Conservation (phyloP, 1,140 invertebrate species). For the Atta cephalotes region DNA sequence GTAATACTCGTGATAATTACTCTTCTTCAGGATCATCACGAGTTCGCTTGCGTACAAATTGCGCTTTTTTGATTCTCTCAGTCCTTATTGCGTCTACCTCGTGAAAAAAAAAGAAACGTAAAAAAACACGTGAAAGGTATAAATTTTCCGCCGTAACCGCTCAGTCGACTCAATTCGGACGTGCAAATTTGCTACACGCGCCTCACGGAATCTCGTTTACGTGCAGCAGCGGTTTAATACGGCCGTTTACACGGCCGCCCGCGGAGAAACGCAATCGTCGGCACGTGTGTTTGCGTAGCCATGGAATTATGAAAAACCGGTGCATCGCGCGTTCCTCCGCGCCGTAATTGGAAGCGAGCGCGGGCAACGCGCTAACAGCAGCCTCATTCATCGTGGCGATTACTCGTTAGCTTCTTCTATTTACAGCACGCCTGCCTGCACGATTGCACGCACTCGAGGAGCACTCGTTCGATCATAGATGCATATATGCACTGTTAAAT, state of each 20-base stretch:
- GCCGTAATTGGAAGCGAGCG: slow-evolving; percentile 62
- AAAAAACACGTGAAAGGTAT: not conserved
- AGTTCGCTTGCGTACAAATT: not conserved
- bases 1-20: not conserved
- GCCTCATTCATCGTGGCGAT: slow-evolving; percentile 63
- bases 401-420: slow-evolving; percentile 58
- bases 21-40: not conserved
- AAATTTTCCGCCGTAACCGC: slow-evolving; percentile 4
- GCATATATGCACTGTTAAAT: too few relatives aligned
- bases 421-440: not conserved
- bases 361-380: slow-evolving; percentile 57
- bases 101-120: not conserved
- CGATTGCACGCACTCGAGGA: not conserved
- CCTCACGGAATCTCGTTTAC: not conserved
- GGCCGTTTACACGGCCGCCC: not conserved
- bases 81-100: not conserved
- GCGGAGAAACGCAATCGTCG: not conserved
- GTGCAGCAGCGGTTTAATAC: not conserved
- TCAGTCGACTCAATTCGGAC: not conserved
- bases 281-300: not conserved
- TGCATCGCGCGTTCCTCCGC: slow-evolving; percentile 15
- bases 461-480: not conserved
- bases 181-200: not conserved
- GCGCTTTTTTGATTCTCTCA: not conserved
- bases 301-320: slow-evolving; percentile 44